A percentile compares a stretch with the other conserved stretches of the same genome.
phyloP scores from a whole-genome alignment of 2,888 invertebrate species.

The Eupeodes latifasciatus region DNA sequence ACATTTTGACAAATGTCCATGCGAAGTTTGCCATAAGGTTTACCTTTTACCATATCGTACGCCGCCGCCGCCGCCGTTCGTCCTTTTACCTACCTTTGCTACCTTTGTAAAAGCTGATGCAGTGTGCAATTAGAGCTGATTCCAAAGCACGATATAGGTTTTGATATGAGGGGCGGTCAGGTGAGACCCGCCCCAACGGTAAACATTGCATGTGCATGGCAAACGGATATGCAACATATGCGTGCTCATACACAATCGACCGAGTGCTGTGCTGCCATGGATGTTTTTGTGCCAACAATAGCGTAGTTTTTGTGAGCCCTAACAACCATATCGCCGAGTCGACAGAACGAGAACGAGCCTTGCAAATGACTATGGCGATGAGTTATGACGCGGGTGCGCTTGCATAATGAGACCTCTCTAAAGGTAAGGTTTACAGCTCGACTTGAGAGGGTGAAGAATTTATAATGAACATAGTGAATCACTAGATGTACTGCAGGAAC shows the following conservation, averaged over 20 bases:
- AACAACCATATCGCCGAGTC: background rate
- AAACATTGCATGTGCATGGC: constrained; percentile 76
- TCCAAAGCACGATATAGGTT: constrained; percentile 57
- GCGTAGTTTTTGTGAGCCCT: constrained; percentile 24
- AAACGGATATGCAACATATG: constrained; percentile 76
- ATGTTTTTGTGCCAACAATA: constrained; percentile 29
- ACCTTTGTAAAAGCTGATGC: constrained; percentile 34
- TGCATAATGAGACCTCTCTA: constrained; percentile 39
- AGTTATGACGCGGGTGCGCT: constrained; percentile 64
- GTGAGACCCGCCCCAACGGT: constrained; percentile 71
- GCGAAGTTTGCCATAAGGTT: constrained; percentile 63
- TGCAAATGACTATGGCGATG: constrained; percentile 22
- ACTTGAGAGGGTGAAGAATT: constrained; percentile 23
- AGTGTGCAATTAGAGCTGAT: constrained; percentile 70
- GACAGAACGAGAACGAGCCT: background rate
- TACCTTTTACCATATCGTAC: background rate
- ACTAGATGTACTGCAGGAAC: constrained; percentile 1
- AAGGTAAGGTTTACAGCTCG: too few species aligned
- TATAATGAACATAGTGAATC: constrained; percentile 34
- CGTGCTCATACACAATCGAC: constrained; percentile 76
- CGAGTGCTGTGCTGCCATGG: constrained; percentile 44
- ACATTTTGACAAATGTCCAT: constrained; percentile 76
- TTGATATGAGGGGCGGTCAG: constrained; percentile 50
- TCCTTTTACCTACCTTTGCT: constrained; percentile 3
- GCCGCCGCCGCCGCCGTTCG: background rate